These are phyloP conservation scores for Tridacna crocea DNA, from an alignment of 2,888 invertebrate genomes.

Conservation along the genomic window DNA sequence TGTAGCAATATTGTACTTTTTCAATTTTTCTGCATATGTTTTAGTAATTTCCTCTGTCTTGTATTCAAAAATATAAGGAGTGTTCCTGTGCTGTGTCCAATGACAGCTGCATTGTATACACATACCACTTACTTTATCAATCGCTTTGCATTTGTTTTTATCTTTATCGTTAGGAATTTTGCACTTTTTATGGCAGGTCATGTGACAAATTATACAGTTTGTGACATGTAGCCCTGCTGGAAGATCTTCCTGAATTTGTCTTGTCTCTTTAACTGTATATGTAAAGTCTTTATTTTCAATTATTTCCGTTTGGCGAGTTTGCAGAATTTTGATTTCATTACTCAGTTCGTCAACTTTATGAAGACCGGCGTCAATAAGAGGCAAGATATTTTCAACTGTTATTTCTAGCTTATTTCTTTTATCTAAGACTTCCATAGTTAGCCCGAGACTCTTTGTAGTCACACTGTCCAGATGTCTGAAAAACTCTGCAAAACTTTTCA, in stretches of 20 bases:
- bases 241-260: conserved; percentile 36
- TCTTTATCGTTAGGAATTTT: conserved; percentile 54
- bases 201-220: conserved; percentile 66
- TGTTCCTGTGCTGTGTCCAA: conserved; percentile 54
- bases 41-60: conserved; percentile 28
- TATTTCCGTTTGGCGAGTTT: conserved; percentile 42
- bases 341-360: conserved; percentile 35
- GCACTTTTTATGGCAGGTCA: conserved; percentile 71
- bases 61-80: conserved; percentile 26
- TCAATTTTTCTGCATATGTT: conserved; percentile 59
- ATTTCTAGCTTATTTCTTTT: conserved; percentile 42
- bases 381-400: conserved; percentile 41
- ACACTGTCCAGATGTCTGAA: conserved; percentile 31
- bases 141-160: conserved; percentile 62
- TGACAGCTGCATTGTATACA: conserved; percentile 52
- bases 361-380: conserved; percentile 50
- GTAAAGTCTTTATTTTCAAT: conserved; percentile 60
- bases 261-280: conserved; percentile 58
- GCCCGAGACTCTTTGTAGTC: conserved; percentile 46
- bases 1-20: conserved; percentile 57
- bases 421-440: conserved; percentile 51
- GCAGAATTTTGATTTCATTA: conserved; percentile 37
- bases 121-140: conserved; percentile 20
- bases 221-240: conserved; percentile 57
- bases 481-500: conserved; percentile 42